Evolutionary conservation across 2,888 invertebrate genomes (phyloP).

Genomic region (Netelia fuscicornis): DNA sequence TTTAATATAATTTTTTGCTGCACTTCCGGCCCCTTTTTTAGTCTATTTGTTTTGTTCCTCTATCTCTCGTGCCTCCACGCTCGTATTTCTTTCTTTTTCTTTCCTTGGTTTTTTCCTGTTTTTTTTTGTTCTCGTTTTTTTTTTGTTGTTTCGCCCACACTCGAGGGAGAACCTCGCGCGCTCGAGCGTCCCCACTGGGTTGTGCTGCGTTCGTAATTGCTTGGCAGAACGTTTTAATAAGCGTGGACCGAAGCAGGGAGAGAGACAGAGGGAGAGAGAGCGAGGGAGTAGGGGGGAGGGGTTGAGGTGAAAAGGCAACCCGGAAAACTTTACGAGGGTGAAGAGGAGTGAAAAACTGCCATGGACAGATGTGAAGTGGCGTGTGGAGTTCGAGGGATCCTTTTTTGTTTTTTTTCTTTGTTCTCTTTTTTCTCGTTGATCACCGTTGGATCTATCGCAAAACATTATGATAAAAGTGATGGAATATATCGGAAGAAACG

Average conservation of each 20-base stretch:
- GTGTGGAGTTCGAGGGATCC: neutral
- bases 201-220: constrained; percentile 45
- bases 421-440: no score
- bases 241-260: constrained; percentile 66
- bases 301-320: neutral
- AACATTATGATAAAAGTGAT: no score
- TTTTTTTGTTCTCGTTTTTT: neutral
- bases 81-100: neutral
- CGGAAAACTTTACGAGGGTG: constrained; percentile 30
- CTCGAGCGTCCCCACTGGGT: constrained; percentile 33
- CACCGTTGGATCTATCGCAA: no score
- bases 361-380: neutral
- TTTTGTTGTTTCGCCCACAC: constrained; percentile 4
- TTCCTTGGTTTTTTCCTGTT: constrained; percentile 2
- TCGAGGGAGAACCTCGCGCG: constrained; percentile 11
- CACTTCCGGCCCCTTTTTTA: neutral
- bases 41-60: constrained; percentile 22
- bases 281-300: constrained; percentile 38
- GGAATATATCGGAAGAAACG: no score
- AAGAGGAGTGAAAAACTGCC: constrained; percentile 58
- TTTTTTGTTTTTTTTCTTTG: neutral
- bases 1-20: constrained; percentile 17
- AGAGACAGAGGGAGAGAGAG: constrained; percentile 37
- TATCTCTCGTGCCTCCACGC: neutral
- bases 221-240: constrained; percentile 75